Evolutionary conservation across 2,113 vertebrate species (phyloP).

Genomic region (Myotis davidii): DNA sequence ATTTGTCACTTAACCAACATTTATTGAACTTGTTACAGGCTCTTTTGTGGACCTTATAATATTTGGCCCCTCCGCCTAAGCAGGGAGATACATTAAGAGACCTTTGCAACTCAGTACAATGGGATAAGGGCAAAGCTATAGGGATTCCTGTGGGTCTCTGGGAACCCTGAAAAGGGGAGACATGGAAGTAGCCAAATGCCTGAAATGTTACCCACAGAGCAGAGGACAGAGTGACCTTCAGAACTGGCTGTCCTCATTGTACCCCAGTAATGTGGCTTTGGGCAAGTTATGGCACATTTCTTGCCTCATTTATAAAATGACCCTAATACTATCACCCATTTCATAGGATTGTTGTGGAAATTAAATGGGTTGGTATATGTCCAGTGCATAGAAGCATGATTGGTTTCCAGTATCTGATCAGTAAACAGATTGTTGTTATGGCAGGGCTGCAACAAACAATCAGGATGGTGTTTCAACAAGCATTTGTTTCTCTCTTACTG

Average conservation of each 20-base stretch:
- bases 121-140: neutral
- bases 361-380: neutral
- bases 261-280: neutral
- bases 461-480: neutral
- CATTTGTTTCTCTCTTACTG: neutral
- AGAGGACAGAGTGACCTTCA: neutral
- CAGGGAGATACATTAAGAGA: neutral
- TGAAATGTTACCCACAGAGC: neutral
- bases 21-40: neutral
- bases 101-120: neutral
- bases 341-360: neutral
- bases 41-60: neutral
- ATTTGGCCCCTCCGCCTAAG: neutral
- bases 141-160: neutral
- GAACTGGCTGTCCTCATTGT: neutral
- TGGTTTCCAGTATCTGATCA: neutral
- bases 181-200: neutral
- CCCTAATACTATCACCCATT: neutral
- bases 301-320: neutral
- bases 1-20: no score
- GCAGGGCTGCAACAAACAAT: neutral
- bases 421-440: rapidly evolving
- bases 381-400: neutral
- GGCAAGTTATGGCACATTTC: rapidly evolving
- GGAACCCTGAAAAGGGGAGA: neutral